Base-by-base conservation (phyloP, 2,113 vertebrate genomes). In the Crypturellus undulatus region DNA sequence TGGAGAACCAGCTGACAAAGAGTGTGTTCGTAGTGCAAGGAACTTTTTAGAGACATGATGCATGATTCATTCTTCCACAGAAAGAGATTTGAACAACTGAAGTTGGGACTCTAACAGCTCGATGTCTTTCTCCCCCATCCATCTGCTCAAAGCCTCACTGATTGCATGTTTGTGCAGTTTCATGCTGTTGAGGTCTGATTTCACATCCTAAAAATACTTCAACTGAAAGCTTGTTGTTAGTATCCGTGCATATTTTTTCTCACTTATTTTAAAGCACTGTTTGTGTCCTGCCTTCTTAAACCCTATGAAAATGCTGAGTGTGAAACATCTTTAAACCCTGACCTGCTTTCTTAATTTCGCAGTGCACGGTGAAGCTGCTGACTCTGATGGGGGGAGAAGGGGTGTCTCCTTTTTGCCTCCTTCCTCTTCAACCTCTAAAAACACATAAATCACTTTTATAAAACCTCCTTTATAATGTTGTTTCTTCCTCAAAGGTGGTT, bases 181-280 rank as follows among this genome's bases (percentile, higher is more conserved):
- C 93, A 91, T 95, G 87, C 94, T 96, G 93, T 95, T 92, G 93
- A 90, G 93, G 94, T 96, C 95, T 96, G 93, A 95, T 96, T 95
- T 97, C 92, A 83, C 72, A 90, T 93, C 92, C 93, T 95, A 96
- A 97, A 97, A 96, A 95, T 96, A 96, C 87, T 89, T 92, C 65
- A 88, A 3, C 95, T 84, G 93, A 91, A 97, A 94, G 80, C 93
- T 95, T 96, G 90, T 95, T 97, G 90, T 96, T 95, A 92, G 90
- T 93, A 91, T 95, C 77, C 71, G 65, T 85, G 73, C 84, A 88
- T 94, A 92, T 93, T 93, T 96, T 97, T 92, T 95, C 92, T 79
- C 91, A 88, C 94, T 96, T 96, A 38, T 83, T 96, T 69, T 83
- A 78, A 94, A 93, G 87, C 72, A 60, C 84, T 94, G 84, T 91